These are phyloP conservation scores for Drosophila jambulina DNA, from an alignment of 1,140 invertebrate species.

Conservation along the genomic window DNA sequence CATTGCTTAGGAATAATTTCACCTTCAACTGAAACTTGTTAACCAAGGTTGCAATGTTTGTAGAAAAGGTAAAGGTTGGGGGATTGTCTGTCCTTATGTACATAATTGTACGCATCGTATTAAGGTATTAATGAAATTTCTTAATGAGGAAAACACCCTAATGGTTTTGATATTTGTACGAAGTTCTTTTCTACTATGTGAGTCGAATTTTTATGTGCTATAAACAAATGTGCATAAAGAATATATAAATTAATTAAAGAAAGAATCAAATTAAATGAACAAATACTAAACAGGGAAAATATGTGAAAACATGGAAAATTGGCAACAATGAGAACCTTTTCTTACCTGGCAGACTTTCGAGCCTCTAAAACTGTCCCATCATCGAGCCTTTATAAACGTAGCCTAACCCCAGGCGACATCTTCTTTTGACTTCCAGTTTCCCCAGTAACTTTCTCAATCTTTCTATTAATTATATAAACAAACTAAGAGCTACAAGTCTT, in stretches of 20 bases:
- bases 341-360: background rate
- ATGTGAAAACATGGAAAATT: background rate
- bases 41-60: constrained; percentile 18
- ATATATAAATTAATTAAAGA: background rate
- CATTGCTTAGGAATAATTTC: constrained; percentile 3
- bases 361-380: background rate
- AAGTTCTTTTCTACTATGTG: background rate
- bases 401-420: constrained; percentile 5
- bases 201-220: background rate
- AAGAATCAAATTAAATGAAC: too few relatives aligned
- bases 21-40: background rate
- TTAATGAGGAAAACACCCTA: background rate
- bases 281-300: background rate
- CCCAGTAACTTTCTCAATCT: background rate
- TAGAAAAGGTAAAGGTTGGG: background rate
- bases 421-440: background rate
- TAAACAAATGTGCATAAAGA: background rate
- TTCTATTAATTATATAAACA: background rate
- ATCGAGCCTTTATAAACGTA: background rate
- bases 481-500: background rate
- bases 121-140: background rate
- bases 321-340: too few relatives aligned
- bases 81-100: background rate
- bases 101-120: too few relatives aligned
- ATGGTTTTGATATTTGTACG: accelerated